Conservation (phyloP, 2,888 invertebrate species). For the Thyatira batis region DNA sequence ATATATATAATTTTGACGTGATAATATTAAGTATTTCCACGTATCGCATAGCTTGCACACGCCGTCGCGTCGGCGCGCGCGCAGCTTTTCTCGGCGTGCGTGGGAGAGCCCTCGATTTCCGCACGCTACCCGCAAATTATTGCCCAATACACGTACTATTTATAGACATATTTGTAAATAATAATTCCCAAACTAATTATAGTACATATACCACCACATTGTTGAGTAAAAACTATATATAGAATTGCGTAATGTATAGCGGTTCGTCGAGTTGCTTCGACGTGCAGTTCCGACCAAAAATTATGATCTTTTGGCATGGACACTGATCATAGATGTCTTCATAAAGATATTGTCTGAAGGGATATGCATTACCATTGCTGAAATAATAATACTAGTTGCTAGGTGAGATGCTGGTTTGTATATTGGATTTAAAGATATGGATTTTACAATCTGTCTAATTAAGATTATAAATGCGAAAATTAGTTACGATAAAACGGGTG, state of each 20-base stretch:
- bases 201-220: background rate
- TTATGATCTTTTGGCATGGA: background rate
- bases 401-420: too few species aligned
- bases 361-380: too few species aligned
- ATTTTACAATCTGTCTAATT: too few species aligned
- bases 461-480: too few species aligned
- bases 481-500: too few species aligned
- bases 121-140: conserved; percentile 49
- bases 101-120: conserved; percentile 67
- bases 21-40: background rate
- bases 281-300: background rate
- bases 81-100: conserved; percentile 51
- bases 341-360: too few species aligned
- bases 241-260: background rate
- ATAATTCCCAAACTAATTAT: conserved; percentile 26
- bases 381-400: too few species aligned
- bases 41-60: conserved; percentile 42
- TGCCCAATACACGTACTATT: conserved; percentile 53
- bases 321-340: background rate
- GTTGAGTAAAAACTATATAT: background rate
- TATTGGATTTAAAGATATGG: too few species aligned
- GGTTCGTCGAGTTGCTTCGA: background rate
- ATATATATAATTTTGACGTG: background rate
- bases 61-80: conserved; percentile 25
- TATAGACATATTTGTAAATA: conserved; percentile 59